phyloP scores from a whole-genome alignment of 64 coral and sea anemone species.

The Exaiptasia diaphana region DNA sequence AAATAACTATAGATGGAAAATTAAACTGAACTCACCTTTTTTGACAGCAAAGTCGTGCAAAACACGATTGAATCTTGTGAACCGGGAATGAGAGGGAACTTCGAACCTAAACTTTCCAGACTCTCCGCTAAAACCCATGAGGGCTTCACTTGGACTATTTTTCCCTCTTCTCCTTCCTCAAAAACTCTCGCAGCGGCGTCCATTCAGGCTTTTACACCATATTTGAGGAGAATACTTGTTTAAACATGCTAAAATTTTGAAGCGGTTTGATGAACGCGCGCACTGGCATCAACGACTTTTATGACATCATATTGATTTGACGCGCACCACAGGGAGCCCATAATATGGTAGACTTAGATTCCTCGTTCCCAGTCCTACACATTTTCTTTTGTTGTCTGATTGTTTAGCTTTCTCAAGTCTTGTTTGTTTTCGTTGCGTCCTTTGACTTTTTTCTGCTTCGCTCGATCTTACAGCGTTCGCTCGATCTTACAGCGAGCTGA shows the following conservation, averaged over 20 bases:
- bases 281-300: neutral
- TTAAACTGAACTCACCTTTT: too few species aligned
- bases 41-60: slow-evolving; percentile 63
- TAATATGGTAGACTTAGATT: too few species aligned
- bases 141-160: slow-evolving; percentile 45
- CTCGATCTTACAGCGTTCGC: too few species aligned
- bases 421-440: too few species aligned
- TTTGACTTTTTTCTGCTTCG: too few species aligned
- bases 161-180: neutral
- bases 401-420: too few species aligned
- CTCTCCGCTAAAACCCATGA: slow-evolving; percentile 68
- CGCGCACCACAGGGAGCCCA: neutral
- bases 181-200: slow-evolving; percentile 37
- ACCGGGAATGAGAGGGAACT: slow-evolving; percentile 81
- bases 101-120: slow-evolving; percentile 73
- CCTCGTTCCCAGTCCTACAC: too few species aligned
- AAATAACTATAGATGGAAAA: too few species aligned
- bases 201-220: slow-evolving; percentile 2
- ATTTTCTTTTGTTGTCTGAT: too few species aligned
- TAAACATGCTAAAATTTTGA: too few species aligned
- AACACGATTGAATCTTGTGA: slow-evolving; percentile 61
- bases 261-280: slow-evolving; percentile 1
- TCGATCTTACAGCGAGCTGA: too few species aligned
- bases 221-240: too few species aligned
- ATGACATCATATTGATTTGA: neutral